Evolutionary conservation across 2,888 invertebrate species (phyloP), one percentile per base, ranked within the genome.

Genomic region (Cephus rjabovi): DNA sequence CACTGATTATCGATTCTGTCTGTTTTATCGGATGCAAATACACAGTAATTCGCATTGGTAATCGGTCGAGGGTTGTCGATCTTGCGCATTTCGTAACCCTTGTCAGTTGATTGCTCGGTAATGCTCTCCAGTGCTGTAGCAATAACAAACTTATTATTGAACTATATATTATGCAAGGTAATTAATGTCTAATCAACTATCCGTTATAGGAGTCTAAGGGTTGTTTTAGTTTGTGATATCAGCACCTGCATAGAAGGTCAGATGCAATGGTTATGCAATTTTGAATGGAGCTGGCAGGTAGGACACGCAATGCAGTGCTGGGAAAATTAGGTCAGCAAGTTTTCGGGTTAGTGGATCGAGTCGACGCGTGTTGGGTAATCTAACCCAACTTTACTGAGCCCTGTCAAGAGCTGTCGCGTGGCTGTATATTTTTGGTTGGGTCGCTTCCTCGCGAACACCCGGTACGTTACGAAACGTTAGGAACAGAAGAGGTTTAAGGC

Each of bases 311-410:
- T 88, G 87, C 86, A 86, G 87, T 83, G 85, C 83, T 81, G 75
- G 77, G 76, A 81, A 87, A 88, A 88, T 87, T 87, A 81, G 88
- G 86, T 88, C 88, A 87, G 85, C 82, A 84, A 86, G 83, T 87
- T 88, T 88, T 84, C 84, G 84, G 84, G 84, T 79, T 85, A 79
- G 83, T 83, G 77, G 80, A 79, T 79, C 81, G 80, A 77, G 77
- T 79, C 80, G 79, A 75, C 56, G 73, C 75, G 78, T 34, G 34
- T 75, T 35, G 69, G n/a, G 12, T 37, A 73, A 56, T 23, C 56
- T 56, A 56, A 56, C 56, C 23, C 23, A 56, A 56, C 23, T 56
- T 56, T 9, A 9, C 56, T 2, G 56, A 23, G 9, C 9, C 6
- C 56, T 56, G 56, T 56, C 56, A 56, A 56, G 23, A 56, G 56